phyloP scores from a whole-genome alignment of 1,140 invertebrate species.

The Triops cancriformis region DNA sequence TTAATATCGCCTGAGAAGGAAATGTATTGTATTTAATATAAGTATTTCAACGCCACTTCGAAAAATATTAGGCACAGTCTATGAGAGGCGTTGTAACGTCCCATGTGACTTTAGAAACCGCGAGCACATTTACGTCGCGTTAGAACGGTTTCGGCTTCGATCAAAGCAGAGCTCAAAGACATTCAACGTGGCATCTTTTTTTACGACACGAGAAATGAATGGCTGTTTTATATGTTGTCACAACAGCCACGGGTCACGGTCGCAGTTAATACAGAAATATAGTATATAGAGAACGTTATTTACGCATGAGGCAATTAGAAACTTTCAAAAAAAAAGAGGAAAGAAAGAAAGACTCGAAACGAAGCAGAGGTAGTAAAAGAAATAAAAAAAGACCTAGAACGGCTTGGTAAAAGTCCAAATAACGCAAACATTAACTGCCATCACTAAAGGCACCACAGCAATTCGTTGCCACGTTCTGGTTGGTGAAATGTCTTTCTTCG shows the following conservation, averaged over 20 bases:
- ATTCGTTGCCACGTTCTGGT: background rate
- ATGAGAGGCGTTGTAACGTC: background rate
- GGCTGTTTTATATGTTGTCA: constrained; percentile 10
- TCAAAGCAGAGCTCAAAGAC: background rate
- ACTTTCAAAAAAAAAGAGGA: background rate
- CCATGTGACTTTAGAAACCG: background rate
- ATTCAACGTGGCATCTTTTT: background rate
- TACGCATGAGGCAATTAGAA: background rate
- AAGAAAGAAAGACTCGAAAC: background rate
- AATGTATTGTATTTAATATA: background rate
- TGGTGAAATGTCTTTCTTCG: background rate
- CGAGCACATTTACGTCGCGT: background rate
- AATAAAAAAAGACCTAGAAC: background rate
- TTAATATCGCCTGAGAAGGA: background rate
- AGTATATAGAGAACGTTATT: background rate
- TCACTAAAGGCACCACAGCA: background rate
- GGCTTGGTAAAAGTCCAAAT: background rate
- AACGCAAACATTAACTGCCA: background rate
- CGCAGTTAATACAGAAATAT: background rate
- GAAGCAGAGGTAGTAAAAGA: background rate
- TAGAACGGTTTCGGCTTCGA: background rate
- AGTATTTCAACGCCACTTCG: background rate
- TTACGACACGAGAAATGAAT: background rate
- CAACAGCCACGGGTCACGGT: constrained; percentile 1
- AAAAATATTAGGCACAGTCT: background rate